These are phyloP conservation scores for Oxyura jamaicensis DNA, from an alignment of 2,113 vertebrate genomes.

Conservation along the genomic window DNA sequence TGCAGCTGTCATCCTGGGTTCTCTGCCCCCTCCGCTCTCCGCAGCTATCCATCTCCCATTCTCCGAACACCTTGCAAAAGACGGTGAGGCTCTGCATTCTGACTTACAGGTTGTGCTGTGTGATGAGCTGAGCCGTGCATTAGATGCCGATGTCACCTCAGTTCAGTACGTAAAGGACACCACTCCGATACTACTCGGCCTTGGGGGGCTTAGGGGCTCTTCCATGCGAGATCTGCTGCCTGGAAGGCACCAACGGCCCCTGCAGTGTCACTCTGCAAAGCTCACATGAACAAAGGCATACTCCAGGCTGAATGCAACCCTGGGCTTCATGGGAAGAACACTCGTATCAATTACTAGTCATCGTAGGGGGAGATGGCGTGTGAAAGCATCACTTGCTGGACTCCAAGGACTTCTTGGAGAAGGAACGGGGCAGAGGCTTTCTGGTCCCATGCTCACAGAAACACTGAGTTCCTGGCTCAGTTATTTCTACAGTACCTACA, in stretches of 20 bases:
- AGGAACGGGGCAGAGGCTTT: neutral
- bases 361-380: neutral
- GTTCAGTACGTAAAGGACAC: neutral
- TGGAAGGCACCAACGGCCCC: neutral
- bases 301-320: neutral
- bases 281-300: neutral
- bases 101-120: neutral
- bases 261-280: neutral
- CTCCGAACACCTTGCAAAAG: neutral
- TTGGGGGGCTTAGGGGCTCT: neutral
- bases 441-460: neutral
- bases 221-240: neutral
- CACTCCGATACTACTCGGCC: neutral
- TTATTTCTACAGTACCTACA: neutral
- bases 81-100: neutral
- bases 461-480: neutral
- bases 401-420: neutral
- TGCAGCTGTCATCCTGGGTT: neutral
- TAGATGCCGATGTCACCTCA: accelerated
- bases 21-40: neutral
- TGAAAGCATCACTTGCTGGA: neutral
- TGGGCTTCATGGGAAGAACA: neutral
- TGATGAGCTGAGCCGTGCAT: neutral
- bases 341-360: neutral
- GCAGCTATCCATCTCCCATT: accelerated